Evolutionary conservation across 2,888 invertebrate genomes (phyloP), one percentile per base, ranked within the genome.

Genomic region (Lydus trimaculatus): DNA sequence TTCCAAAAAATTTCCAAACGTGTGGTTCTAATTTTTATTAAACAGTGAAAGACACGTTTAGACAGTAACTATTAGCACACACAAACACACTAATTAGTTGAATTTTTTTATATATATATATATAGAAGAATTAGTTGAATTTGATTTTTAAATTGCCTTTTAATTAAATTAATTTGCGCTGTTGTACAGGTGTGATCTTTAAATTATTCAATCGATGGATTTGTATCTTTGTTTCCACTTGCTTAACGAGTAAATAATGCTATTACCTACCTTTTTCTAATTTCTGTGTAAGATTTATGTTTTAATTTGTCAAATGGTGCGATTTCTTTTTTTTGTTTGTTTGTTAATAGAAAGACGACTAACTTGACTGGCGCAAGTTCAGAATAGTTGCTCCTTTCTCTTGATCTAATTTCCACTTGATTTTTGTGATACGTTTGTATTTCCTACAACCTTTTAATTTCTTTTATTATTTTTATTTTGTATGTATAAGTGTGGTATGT

Each of bases 331-430:
- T n/a, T n/a, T n/a, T n/a, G n/a, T n/a, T n/a, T n/a, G n/a, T n/a
- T n/a, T n/a, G 1, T 52, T 5, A 7, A 43, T 65, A 67, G 59
- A 66, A 63, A 71, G 77, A 79, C 73, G 59, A 67, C 78, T 73
- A 65, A 72, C 78, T 79, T 79, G 76, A 78, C 78, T n/a, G 65
- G 76, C 60, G 73, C 76, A 75, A 75, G 73, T 70, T 61, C 17
- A 63, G n/a, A 58, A n/a, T 23, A 72, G 72, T 67, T 61, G 23
- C 69, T 73, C 70, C 64, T 64, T 67, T 58, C 58, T 31, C 58
- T 31, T 9, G 4, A 23, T 8, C n/a, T n/a, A n/a, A 17, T 7
- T 25, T 52, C n/a, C 25, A 62, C 58, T 68, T 36, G 15, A 36
- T 61, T 58, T 69, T 66, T 71, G 67, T 67, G 67, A 67, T 71